These are phyloP conservation scores for Maniola jurtina DNA, from an alignment of 1,140 invertebrate species.

Conservation along the genomic window DNA sequence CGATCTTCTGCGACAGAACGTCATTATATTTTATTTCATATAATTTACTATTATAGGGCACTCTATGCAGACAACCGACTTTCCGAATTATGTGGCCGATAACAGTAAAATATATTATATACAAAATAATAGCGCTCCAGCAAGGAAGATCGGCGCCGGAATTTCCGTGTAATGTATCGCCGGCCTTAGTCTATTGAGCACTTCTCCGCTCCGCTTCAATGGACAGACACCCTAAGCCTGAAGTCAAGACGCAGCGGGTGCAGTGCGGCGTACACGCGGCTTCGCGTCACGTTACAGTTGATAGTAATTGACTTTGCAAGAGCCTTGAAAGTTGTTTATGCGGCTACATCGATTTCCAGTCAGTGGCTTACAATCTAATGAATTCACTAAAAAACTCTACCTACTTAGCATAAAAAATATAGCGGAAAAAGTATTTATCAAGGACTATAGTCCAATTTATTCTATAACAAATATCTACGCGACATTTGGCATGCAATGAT, in stretches of 20 bases:
- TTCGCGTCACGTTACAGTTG: conserved; percentile 24
- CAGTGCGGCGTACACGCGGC: background rate
- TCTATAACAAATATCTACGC: background rate
- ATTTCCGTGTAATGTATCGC: no score
- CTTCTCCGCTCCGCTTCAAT: background rate
- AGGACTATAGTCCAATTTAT: background rate
- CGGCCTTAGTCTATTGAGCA: no score
- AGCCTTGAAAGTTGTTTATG: conserved; percentile 28
- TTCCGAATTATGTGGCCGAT: no score
- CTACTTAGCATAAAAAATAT: conserved; percentile 7
- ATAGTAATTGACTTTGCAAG: conserved; percentile 23
- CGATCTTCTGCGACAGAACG: no score
- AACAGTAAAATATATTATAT: no score
- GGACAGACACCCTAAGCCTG: background rate
- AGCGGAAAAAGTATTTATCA: background rate
- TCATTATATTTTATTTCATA: no score
- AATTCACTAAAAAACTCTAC: conserved; percentile 6
- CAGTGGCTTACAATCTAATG: conserved; percentile 17
- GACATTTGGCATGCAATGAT: background rate
- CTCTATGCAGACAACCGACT: no score
- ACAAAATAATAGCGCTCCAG: no score
- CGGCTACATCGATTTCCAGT: conserved; percentile 20
- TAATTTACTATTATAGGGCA: no score
- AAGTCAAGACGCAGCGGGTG: background rate
- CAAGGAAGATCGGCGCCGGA: no score